phyloP scores from a whole-genome alignment of 1,140 invertebrate genomes.

The Leptonema lineaticorne region DNA sequence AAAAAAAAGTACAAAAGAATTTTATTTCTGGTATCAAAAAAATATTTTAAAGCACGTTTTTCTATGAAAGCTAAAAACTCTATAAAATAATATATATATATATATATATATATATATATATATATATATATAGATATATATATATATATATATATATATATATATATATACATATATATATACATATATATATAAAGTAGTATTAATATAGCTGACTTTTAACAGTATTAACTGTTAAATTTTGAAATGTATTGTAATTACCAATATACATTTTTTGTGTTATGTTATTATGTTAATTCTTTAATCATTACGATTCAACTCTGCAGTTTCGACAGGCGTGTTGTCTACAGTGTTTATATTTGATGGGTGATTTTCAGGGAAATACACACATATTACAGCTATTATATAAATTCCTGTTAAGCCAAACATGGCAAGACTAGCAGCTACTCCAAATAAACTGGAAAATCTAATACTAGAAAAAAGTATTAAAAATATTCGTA shows the following conservation, averaged over 20 bases:
- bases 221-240: background rate
- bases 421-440: conserved; percentile 39
- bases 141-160: background rate
- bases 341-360: conserved; percentile 3
- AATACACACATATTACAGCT: conserved; percentile 38
- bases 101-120: background rate
- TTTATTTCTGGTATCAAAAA: too few species aligned
- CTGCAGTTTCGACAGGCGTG: background rate
- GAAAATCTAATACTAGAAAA: conserved; percentile 37
- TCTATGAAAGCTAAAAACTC: too few species aligned
- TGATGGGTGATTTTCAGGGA: conserved; percentile 28
- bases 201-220: background rate
- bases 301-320: conserved; percentile 11
- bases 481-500: background rate
- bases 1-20: too few species aligned
- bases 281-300: too few species aligned
- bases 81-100: background rate
- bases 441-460: conserved; percentile 36
- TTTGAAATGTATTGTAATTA: background rate
- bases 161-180: background rate
- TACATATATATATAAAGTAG: background rate
- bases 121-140: background rate
- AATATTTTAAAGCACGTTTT: too few species aligned
- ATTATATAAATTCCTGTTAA: conserved; percentile 38
- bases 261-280: background rate